A percentile compares a stretch with the other conserved stretches of the same genome.
These are phyloP conservation scores for Hoplodrina blanda DNA, from an alignment of 2,888 invertebrate genomes.

Conservation along the genomic window DNA sequence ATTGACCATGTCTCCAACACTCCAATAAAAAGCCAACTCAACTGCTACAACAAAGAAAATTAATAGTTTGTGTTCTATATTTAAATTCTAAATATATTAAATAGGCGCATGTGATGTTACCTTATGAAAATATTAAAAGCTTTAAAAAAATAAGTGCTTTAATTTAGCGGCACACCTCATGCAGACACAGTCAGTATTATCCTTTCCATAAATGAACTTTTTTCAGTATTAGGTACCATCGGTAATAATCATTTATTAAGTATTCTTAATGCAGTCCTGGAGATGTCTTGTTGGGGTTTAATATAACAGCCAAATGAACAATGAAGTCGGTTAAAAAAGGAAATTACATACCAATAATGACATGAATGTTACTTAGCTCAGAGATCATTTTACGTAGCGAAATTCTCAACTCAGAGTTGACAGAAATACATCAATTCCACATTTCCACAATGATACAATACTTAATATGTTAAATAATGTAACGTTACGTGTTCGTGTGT, in stretches of 20 bases:
- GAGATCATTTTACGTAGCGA: slow-evolving; percentile 42
- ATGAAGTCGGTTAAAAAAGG: slow-evolving; percentile 8
- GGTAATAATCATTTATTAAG: slow-evolving; percentile 1
- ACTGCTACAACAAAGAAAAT: slow-evolving; percentile 43
- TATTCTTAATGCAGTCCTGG: slow-evolving; percentile 23
- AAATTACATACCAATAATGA: slow-evolving; percentile 15
- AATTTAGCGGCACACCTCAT: slow-evolving; percentile 50
- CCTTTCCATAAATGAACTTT: slow-evolving; percentile 1
- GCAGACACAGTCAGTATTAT: slow-evolving; percentile 39
- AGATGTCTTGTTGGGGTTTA: slow-evolving; percentile 46
- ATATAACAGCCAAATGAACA: slow-evolving; percentile 14
- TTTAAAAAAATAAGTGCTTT: slow-evolving; percentile 69
- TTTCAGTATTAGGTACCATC: slow-evolving; percentile 8
- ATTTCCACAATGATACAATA: slow-evolving; percentile 62
- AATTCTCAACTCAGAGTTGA: slow-evolving; percentile 60
- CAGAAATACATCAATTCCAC: slow-evolving; percentile 60
- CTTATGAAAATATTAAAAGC: slow-evolving; percentile 65
- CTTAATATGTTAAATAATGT: slow-evolving; percentile 51
- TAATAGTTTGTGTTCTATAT: slow-evolving; percentile 47
- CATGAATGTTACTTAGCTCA: slow-evolving; percentile 28
- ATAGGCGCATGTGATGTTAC: slow-evolving; percentile 58
- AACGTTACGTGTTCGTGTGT: slow-evolving; percentile 51
- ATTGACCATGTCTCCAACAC: slow-evolving; percentile 67
- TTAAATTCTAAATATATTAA: slow-evolving; percentile 47
- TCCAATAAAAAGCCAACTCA: slow-evolving; percentile 53